These are phyloP conservation scores for Itoplectis maculator DNA, from an alignment of 2,888 invertebrate species.

Conservation along the genomic window DNA sequence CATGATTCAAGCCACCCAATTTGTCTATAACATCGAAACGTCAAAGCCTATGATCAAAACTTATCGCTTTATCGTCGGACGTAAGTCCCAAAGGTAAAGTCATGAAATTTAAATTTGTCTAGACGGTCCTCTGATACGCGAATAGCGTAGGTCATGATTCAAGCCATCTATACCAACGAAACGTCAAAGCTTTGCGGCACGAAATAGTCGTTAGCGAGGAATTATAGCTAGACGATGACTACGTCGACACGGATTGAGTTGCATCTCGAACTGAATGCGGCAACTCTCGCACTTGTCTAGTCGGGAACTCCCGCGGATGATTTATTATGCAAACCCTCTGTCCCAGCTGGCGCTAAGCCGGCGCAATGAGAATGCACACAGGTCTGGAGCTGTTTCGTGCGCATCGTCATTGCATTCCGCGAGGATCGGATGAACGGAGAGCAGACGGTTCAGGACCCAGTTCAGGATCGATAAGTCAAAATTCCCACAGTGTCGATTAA, in stretches of 20 bases:
- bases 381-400: background rate
- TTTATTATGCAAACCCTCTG: slow-evolving; percentile 37
- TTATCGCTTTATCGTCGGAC: slow-evolving; percentile 52
- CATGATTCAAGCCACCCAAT: too few relatives aligned
- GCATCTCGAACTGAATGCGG: background rate
- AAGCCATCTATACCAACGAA: too few relatives aligned
- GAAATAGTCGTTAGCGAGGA: slow-evolving; percentile 3
- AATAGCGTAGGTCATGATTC: too few relatives aligned
- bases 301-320: slow-evolving; percentile 31
- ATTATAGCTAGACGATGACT: slow-evolving; percentile 23
- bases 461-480: background rate
- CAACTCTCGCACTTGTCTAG: background rate
- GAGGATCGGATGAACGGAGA: background rate
- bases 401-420: background rate
- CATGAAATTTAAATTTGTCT: too few relatives aligned
- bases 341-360: slow-evolving; percentile 25
- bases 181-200: background rate
- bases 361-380: background rate
- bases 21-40: too few relatives aligned
- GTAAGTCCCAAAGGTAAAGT: background rate
- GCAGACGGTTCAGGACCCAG: background rate
- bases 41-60: slow-evolving; percentile 25
- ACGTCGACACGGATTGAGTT: background rate
- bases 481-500: background rate
- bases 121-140: background rate